Percentiles rank a stretch among this genome's conserved stretches.
Conservation (phyloP, 2,888 invertebrate genomes). For the Drosophila ezoana region DNA sequence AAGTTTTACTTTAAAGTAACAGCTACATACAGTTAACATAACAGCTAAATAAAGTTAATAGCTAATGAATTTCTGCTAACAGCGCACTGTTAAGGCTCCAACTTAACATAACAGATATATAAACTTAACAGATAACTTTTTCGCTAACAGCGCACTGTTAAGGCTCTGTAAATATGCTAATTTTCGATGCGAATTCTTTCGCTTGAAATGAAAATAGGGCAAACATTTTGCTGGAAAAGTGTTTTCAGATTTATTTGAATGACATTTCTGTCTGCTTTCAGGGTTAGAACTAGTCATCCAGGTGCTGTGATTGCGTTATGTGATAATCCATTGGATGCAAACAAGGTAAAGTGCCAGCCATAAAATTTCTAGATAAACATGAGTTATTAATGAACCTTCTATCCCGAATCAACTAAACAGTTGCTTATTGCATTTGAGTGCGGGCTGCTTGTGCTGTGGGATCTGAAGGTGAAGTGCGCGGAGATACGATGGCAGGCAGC, state of each 20-base stretch:
- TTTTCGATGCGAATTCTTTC: too few relatives aligned
- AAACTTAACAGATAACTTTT: too few relatives aligned
- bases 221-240: too few relatives aligned
- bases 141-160: background rate
- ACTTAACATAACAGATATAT: background rate
- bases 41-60: too few relatives aligned
- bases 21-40: too few relatives aligned
- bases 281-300: slow-evolving; percentile 97
- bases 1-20: too few relatives aligned
- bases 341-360: slow-evolving; percentile 90
- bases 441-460: slow-evolving; percentile 98
- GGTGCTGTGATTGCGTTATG: slow-evolving; percentile 98
- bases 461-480: slow-evolving; percentile 93
- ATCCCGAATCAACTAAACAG: slow-evolving; percentile 85
- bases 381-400: background rate
- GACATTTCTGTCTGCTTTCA: slow-evolving; percentile 85
- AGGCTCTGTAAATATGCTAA: background rate
- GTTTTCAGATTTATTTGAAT: too few relatives aligned
- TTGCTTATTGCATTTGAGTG: slow-evolving; percentile 98
- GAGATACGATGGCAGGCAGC: slow-evolving; percentile 93
- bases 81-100: too few relatives aligned
- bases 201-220: too few relatives aligned
- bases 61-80: too few relatives aligned
- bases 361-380: background rate
- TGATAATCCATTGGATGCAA: slow-evolving; percentile 98